Evolutionary conservation across 1,140 invertebrate species (phyloP), one percentile per base, ranked within the genome.

Genomic region (Ridgeia piscesae): DNA sequence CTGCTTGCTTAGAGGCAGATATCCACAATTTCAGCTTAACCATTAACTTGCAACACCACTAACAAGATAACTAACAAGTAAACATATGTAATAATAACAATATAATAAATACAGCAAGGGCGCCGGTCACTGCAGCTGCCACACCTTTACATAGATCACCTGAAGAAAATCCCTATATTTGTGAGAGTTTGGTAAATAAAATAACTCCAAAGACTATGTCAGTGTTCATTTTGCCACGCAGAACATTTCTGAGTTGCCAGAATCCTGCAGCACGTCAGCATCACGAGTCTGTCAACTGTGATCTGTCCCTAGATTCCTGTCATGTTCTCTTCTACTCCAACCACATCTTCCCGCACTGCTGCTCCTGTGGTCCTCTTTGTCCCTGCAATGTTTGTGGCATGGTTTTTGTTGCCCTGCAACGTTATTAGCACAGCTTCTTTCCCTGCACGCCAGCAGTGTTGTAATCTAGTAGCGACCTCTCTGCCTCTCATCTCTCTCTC

Each of bases 121-220:
- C 27, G 27, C 17, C 27, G 17, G 58, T 77, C 27, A 6, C 11
- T 77, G 58, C 58, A 77, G 58, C 27, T 21, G 27, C 58, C 58
- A 77, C 6, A 77, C 58, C 58, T 77, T 77, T 77, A 77, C 11
- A 77, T 77, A 77, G 27, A 21, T 77, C 58, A 9, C 58, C 58
- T 77, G 58, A 77, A 77, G 58, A 77, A 77, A 77, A 77, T 77
- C 58, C 58, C 58, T 77, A 77, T 31, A 77, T 77, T 77, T 77
- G 58, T 77, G 58, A 27, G 58, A 77, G 58, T 31, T 77, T 21
- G 17, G 58, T 77, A 77, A 42, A 77, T 77, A 77, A 17, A 31
- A 77, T 77, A 9, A 77, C 58, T 77, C 58, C 11, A 77, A 77
- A 77, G 58, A 77, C 27, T 21, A 21, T 27, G 14, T 77, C 58